Conservation (phyloP, 1,140 invertebrate species). For the Drosophila novamexicana region DNA sequence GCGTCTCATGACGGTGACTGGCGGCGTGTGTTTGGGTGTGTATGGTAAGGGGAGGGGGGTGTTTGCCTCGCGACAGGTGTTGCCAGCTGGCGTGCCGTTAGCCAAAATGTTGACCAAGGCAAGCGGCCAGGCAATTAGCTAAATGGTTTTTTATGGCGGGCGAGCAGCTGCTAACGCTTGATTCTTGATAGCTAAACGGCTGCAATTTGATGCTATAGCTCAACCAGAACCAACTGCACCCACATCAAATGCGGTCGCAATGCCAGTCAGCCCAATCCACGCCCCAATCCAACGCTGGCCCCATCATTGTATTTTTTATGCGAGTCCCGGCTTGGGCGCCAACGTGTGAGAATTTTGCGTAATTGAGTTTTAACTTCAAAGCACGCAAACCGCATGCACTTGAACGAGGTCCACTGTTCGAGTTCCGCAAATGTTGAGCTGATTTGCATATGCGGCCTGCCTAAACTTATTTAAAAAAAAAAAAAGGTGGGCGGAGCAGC, state of each 20-base stretch:
- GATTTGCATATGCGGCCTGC: slow-evolving; percentile 71
- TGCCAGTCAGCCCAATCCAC: background rate
- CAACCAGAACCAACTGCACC: slow-evolving; percentile 49
- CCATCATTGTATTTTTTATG: background rate
- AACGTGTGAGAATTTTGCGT: slow-evolving; percentile 82
- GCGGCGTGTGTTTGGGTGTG: background rate
- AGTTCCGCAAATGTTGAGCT: slow-evolving; percentile 41
- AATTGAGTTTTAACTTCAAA: slow-evolving; percentile 82
- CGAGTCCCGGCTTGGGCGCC: slow-evolving; percentile 29
- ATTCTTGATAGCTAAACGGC: slow-evolving; percentile 35
- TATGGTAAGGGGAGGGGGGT: background rate
- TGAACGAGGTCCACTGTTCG: slow-evolving; percentile 36
- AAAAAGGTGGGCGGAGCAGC: too few relatives aligned
- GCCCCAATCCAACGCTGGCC: background rate
- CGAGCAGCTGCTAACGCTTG: slow-evolving; percentile 27
- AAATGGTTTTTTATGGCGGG: slow-evolving; percentile 74
- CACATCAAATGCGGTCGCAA: slow-evolving; percentile 61
- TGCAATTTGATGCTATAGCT: slow-evolving; percentile 68
- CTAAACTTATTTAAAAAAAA: background rate
- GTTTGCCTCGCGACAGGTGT: slow-evolving; percentile 22
- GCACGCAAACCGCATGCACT: slow-evolving; percentile 75
- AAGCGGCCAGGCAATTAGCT: slow-evolving; percentile 66
- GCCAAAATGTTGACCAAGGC: slow-evolving; percentile 29
- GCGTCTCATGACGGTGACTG: background rate
- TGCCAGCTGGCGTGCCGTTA: slow-evolving; percentile 11